A percentile compares a stretch with the other conserved stretches of the same genome.
phyloP scores from a whole-genome alignment of 2,888 invertebrate species.

The Ophraella communa region DNA sequence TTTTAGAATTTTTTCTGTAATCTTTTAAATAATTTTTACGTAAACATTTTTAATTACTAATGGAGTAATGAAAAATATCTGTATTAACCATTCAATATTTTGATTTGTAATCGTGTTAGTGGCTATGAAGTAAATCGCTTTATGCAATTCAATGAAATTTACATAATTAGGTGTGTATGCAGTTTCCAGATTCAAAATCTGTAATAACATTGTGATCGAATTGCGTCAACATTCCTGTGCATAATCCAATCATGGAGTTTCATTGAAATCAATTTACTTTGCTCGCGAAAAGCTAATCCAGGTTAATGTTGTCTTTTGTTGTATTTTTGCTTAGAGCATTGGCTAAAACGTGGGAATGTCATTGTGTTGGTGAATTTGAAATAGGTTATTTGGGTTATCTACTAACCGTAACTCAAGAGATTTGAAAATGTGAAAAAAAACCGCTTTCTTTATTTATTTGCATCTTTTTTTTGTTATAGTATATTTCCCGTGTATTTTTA shows the following conservation, averaged over 20 bases:
- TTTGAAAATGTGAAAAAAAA: too few species aligned
- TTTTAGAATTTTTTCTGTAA: too few species aligned
- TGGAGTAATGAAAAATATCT: not conserved
- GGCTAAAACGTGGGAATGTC: too few species aligned
- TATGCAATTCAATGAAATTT: slow-evolving; percentile 6
- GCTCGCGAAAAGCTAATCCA: not conserved
- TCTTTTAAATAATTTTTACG: too few species aligned
- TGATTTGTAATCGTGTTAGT: slow-evolving; percentile 6
- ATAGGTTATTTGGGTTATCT: not conserved
- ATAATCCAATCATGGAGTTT: not conserved
- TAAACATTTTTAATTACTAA: too few species aligned
- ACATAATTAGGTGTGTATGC: slow-evolving; percentile 14
- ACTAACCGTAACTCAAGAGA: not conserved
- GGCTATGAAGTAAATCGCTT: slow-evolving; percentile 9
- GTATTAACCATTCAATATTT: slow-evolving; percentile 2
- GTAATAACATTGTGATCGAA: slow-evolving; percentile 4
- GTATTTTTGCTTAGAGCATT: not conserved
- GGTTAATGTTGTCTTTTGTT: not conserved
- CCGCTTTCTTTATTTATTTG: too few species aligned
- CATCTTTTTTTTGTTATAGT: too few species aligned
- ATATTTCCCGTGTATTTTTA: too few species aligned
- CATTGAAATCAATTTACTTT: slow-evolving; percentile 9
- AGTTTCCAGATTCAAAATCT: slow-evolving; percentile 1
- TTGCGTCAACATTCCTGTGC: not conserved
- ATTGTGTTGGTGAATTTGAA: not conserved